These are phyloP conservation scores for Panonychus citri DNA, from an alignment of 1,140 invertebrate genomes.

Conservation along the genomic window DNA sequence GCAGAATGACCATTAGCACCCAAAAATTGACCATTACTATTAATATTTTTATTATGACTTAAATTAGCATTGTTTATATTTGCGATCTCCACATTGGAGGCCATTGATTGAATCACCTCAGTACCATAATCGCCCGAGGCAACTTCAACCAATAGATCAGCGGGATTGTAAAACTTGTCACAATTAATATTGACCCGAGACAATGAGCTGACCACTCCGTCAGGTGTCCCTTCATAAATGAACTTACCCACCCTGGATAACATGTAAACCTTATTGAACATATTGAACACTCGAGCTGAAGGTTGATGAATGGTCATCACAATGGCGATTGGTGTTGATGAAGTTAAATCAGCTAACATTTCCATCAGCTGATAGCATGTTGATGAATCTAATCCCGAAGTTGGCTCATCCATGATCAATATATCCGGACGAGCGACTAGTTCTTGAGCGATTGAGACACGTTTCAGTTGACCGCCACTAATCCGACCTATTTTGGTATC, in stretches of 20 bases:
- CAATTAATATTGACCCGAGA: not conserved
- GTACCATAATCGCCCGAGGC: not conserved
- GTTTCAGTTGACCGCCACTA: constrained; percentile 6
- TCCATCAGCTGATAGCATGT: not conserved
- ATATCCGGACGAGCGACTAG: constrained; percentile 1
- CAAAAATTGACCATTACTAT: too few species aligned
- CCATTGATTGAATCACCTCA: not conserved
- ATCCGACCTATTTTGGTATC: not conserved
- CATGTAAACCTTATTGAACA: constrained; percentile 4
- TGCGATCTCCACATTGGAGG: not conserved
- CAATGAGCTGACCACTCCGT: not conserved
- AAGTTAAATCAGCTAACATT: not conserved
- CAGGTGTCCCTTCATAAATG: constrained; percentile 3
- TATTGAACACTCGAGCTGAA: constrained; percentile 1
- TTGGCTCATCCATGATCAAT: constrained; percentile 9
- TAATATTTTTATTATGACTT: too few species aligned
- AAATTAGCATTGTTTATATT: not conserved
- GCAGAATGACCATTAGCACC: too few species aligned
- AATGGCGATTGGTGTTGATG: constrained; percentile 1
- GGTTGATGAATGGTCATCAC: constrained; percentile 8
- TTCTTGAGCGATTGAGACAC: constrained; percentile 8
- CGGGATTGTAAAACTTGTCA: constrained; percentile 3
- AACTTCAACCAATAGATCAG: constrained; percentile 4
- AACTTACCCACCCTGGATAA: not conserved
- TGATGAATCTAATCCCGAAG: constrained; percentile 3